Percentiles rank a stretch among this genome's conserved stretches.
Evolutionary conservation across 2,113 vertebrate species (phyloP).

Genomic region (Ancistrus triradiatus): DNA sequence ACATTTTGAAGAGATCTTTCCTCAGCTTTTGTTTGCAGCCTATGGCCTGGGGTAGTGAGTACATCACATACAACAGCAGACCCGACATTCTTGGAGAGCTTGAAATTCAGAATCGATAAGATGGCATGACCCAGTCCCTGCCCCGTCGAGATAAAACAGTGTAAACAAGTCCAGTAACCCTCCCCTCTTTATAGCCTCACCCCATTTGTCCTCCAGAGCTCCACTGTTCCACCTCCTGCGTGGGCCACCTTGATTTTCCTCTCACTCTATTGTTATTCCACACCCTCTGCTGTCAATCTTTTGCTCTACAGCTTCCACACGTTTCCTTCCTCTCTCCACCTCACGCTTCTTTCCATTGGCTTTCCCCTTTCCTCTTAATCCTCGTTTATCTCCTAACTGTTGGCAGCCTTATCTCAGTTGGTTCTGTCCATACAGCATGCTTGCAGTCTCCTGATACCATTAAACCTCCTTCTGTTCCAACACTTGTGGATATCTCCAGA

Average conservation of each 20-base stretch:
- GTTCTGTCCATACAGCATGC: constrained; percentile 53
- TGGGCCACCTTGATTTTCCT: not conserved
- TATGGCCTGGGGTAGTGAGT: constrained; percentile 12
- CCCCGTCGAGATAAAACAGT: constrained; percentile 7
- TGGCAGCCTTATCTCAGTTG: constrained; percentile 49
- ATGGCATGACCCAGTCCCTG: not conserved
- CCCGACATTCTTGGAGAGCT: constrained; percentile 22
- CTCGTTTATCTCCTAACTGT: constrained; percentile 16
- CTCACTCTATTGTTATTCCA: constrained; percentile 17
- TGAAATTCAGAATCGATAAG: constrained; percentile 39
- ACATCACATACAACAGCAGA: not conserved
- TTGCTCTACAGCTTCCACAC: constrained; percentile 8
- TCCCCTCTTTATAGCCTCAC: constrained; percentile 3
- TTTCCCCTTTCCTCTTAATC: not conserved
- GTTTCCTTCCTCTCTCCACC: not conserved
- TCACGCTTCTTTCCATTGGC: not conserved
- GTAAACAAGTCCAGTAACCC: constrained; percentile 14
- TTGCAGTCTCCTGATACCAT: constrained; percentile 46
- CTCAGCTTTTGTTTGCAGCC: no score
- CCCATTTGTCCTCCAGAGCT: not conserved
- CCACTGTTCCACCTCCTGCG: not conserved
- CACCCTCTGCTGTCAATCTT: constrained; percentile 24
- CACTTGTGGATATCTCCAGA: not conserved
- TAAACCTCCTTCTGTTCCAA: constrained; percentile 46
- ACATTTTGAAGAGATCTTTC: no score